Conservation (phyloP, 2,113 vertebrate species). For the Ophthalmolycus amberensis region DNA sequence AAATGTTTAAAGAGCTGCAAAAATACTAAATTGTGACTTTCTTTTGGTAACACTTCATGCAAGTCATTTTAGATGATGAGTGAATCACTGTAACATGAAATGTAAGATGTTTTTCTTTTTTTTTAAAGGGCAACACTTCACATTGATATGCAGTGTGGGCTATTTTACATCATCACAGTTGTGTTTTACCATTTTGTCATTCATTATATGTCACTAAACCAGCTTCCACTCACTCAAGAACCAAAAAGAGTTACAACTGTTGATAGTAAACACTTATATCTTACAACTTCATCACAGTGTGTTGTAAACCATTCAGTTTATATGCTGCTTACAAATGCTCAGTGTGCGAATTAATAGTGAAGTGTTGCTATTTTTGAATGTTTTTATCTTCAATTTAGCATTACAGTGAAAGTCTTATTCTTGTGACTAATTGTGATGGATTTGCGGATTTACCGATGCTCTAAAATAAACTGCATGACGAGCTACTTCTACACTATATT, state of each 20-base stretch:
- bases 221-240: neutral
- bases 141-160: neutral
- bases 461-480: constrained; percentile 45
- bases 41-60: neutral
- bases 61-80: neutral
- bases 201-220: too few species aligned
- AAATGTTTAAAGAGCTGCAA: neutral
- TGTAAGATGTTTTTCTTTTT: neutral
- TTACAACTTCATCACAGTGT: neutral
- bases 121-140: neutral
- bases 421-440: neutral
- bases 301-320: neutral
- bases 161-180: neutral
- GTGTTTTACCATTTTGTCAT: too few species aligned
- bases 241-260: neutral
- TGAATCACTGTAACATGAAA: neutral
- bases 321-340: neutral
- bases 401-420: neutral
- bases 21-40: neutral
- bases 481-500: constrained; percentile 18
- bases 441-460: constrained; percentile 31
- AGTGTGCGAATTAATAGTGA: neutral
- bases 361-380: neutral
- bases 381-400: neutral
- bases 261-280: neutral